Base-by-base conservation (phyloP, 2,888 invertebrate species). In the Plagiodera versicolora region DNA sequence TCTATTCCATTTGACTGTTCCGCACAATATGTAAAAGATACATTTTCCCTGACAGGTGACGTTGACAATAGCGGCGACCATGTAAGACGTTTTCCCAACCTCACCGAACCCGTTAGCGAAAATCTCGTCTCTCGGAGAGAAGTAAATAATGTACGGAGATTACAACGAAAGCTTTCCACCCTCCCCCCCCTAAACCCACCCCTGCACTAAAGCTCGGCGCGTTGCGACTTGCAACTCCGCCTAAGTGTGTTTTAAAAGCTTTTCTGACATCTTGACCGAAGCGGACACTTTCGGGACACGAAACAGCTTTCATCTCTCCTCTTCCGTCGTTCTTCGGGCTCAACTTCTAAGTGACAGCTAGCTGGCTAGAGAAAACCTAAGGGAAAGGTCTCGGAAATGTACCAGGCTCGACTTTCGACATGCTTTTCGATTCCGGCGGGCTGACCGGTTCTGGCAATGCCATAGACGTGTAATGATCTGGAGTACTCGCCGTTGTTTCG, bases 241-340 rank as follows among this genome's bases (percentile, higher is more conserved):
- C 71, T 77, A 77, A 78, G 75, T 77, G 80, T 79, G 79, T 79
- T 81, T 80, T 81, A 81, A 81, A 81, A 81, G 81, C 81, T 79
- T 80, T 79, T 77, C 79, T 80, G 81, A 80, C 81, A 80, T 80
- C 81, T 81, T 81, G 81, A 81, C 80, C 81, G 78, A 79, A 77
- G 76, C 80, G 80, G 80, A 80, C 80, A 78, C 76, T 77, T 75
- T 71, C 77, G 48, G 77, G 79, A 81, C 81, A 81, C 74, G 81
- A 73, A 81, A 81, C 78, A 75, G 81, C 81, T 81, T 81, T 81
- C 80, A 80, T 77, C 77, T 75, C 72, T n/a, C n/a, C n/a, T n/a
- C n/a, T 70, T 68, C 69, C 61, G 65, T 61, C 65, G n/a, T 68
- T 64, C 66, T 69, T 71, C 72, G 66, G 67, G 66, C 61, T 67